phyloP scores from a whole-genome alignment of 2,888 invertebrate species.

The Agrotis ipsilon region DNA sequence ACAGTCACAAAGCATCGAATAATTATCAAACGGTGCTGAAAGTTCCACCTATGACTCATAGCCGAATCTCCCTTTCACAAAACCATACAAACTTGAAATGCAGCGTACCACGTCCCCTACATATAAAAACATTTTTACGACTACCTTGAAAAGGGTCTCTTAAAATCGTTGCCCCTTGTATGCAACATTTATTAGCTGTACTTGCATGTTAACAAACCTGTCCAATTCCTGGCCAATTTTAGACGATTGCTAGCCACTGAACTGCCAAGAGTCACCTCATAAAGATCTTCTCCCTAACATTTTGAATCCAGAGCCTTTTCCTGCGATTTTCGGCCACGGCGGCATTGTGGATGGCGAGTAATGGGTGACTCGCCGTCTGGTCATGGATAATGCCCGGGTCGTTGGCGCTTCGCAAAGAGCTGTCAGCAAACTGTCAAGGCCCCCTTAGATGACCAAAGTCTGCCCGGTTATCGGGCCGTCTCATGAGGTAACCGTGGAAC shows the following conservation, averaged over 20 bases:
- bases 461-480: no score
- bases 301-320: no score
- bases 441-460: no score
- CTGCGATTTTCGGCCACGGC: no score
- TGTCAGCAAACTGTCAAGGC: no score
- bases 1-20: background rate
- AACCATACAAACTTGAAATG: background rate
- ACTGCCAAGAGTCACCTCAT: background rate
- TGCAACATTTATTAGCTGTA: conserved; percentile 40
- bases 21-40: background rate
- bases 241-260: background rate
- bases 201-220: conserved; percentile 22
- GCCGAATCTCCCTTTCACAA: background rate
- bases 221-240: background rate
- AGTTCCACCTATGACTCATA: background rate
- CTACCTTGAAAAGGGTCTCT: conserved; percentile 35
- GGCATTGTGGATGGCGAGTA: no score
- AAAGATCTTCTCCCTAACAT: background rate
- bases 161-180: conserved; percentile 26
- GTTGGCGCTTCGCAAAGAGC: no score
- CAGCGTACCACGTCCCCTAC: background rate
- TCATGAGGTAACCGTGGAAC: no score
- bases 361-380: no score
- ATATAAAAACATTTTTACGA: conserved; percentile 40
- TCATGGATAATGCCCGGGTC: no score